Base-by-base conservation (phyloP, 2,113 vertebrate species). In the Mola mola region DNA sequence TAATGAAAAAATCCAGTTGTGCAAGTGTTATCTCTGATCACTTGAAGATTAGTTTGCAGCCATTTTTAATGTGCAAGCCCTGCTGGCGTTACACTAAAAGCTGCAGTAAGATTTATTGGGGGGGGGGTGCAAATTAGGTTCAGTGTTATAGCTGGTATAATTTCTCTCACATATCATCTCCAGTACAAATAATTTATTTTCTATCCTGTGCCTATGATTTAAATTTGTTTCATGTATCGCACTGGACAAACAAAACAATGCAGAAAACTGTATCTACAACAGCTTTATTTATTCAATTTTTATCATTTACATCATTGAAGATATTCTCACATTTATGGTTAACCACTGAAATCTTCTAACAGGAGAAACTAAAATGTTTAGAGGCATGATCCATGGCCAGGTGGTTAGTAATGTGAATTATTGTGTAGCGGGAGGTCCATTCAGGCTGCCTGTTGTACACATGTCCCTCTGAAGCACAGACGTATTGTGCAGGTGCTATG, bases 231-330 rank as follows among this genome's bases (percentile, higher is more conserved):
- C 8, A 29, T 8, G n/a, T 22, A 17, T 16, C 11, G 29, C n/a
- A 43, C n/a, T 43, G 17, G 28, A 50, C 16, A 69, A 69, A 72
- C 7, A 21, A 53, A 43, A 68, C 8, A 29, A 7, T 4, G 16
- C 19, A 46, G 22, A 28, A 41, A 44, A 67, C 67, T 63, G 6
- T 0, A 66, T 66, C 26, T 59, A 53, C 40, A 70, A 25, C 33
- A 9, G n/a, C 2, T 79, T 81, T 84, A 70, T 83, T 86, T 59
- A 41, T 59, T 59, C n/a, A n/a, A n/a, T n/a, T n/a, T n/a, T 73
- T 78, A 70, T 70, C 65, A 77, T 84, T 74, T 58, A 17, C 36
- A 59, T 66, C 6, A 57, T 63, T 44, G 2, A 52, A 51, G 20
- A 25, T 60, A 20, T 44, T 67, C 26, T 48, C 41, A 77, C n/a